phyloP scores from a whole-genome alignment of 2,797 vertebrate genomes.

The Eulemur albifrons region DNA sequence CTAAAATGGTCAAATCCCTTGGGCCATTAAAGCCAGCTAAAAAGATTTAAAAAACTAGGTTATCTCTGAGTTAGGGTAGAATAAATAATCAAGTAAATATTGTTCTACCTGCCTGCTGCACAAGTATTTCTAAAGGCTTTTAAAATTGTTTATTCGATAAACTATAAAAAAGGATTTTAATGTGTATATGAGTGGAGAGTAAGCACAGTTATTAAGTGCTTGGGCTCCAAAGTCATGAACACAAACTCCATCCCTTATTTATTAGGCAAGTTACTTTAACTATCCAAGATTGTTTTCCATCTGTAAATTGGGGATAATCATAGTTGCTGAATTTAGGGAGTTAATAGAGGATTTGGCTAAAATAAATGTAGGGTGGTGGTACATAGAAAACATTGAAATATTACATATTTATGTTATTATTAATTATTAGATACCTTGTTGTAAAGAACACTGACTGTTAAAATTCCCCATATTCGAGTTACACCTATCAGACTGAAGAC shows the following conservation, averaged over 20 bases:
- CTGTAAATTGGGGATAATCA: neutral
- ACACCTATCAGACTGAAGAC: neutral
- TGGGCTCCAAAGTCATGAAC: neutral
- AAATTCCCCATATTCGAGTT: neutral
- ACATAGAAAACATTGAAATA: neutral
- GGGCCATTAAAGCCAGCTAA: neutral
- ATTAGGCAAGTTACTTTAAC: neutral
- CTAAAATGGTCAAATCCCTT: neutral
- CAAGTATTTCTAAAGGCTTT: neutral
- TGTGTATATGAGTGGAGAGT: neutral
- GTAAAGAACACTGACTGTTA: neutral
- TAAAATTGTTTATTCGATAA: neutral
- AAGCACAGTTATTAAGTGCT: neutral
- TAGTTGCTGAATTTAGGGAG: neutral
- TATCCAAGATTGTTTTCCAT: neutral
- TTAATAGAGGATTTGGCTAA: neutral
- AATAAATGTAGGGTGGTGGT: neutral
- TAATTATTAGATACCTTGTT: neutral
- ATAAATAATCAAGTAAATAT: neutral
- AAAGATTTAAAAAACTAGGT: neutral
- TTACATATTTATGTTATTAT: neutral
- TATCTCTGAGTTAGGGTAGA: neutral
- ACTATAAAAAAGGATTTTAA: neutral
- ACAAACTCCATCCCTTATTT: neutral
- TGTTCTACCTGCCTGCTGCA: neutral